phyloP scores from a whole-genome alignment of 2,113 vertebrate species.

The Antennarius striatus region DNA sequence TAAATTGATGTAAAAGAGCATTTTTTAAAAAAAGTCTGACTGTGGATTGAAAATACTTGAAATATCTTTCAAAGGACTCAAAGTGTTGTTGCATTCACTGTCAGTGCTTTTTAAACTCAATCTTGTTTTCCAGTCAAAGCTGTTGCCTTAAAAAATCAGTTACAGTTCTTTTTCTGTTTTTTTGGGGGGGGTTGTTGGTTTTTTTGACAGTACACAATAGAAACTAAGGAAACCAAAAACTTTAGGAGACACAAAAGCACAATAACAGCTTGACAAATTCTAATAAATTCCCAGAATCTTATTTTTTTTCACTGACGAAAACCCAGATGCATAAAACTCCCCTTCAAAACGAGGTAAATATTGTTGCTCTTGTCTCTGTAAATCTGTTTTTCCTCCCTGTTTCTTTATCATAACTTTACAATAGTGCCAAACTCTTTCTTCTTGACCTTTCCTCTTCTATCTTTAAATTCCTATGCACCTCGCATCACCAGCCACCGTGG shows the following conservation, averaged over 20 bases:
- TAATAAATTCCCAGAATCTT: not conserved
- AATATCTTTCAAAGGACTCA: constrained; percentile 6
- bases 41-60: constrained; percentile 12
- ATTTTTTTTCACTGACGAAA: not conserved
- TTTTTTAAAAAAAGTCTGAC: not conserved
- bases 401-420: not conserved
- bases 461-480: constrained; percentile 42
- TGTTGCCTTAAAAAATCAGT: not conserved
- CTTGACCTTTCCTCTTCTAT: constrained; percentile 24
- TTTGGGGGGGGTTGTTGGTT: too few species aligned
- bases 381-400: not conserved
- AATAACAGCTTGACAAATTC: not conserved
- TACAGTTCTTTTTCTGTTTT: not conserved
- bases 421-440: not conserved
- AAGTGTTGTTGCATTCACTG: too few species aligned
- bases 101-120: not conserved
- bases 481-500: constrained; percentile 27
- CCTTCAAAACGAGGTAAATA: not conserved
- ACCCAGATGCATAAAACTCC: not conserved
- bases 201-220: constrained; percentile 11
- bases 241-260: not conserved
- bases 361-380: not conserved
- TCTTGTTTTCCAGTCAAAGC: not conserved
- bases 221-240: not conserved
- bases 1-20: not conserved